Base-by-base conservation (phyloP, 1,140 invertebrate species). In the Pachypsylla venusta region DNA sequence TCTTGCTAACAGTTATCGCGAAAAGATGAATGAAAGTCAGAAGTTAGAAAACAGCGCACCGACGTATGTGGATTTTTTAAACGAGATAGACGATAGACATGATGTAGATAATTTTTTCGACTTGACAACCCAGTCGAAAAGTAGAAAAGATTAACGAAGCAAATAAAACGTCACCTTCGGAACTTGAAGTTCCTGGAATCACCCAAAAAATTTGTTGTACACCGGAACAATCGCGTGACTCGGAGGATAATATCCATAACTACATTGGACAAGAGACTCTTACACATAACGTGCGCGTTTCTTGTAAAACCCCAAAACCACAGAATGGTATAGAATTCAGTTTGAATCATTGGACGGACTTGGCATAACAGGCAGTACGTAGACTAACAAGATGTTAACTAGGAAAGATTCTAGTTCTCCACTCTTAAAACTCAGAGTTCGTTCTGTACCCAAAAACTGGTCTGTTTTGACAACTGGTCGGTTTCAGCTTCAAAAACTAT, bases 401-500 rank as follows among this genome's bases (percentile, higher is more conserved):
- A 48, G 42, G 42, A 48, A 48, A 48, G 42, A 48, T 48, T 22
- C 42, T 5, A 5, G 42, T 19, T 19, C 42, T 48, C 42, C 42
- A 10, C n/a, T 48, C 3, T 48, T 48, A n/a, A 22, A 48, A 22
- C n/a, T 48, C 3, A 48, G 42, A 48, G 16, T n/a, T 5, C 16
- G 42, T 19, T 19, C 42, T 10, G 42, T 48, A 48, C 42, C 42
- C n/a, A n/a, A n/a, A n/a, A n/a, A n/a, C n/a, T n/a, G n/a, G n/a
- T 35, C 30, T 35, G 30, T 35, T 35, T 35, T 7, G 42, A n/a
- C 16, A 48, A 22, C 16, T 48, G 16, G 42, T 48, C 42, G 4
- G 42, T 48, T 48, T 48, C 42, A 48, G 16, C 42, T 48, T 48
- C 42, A 48, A 48, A 48, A 19, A 48, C 22, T 10, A 48, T 48